A percentile compares a stretch with the other conserved stretches of the same genome.
Evolutionary conservation across 2,113 vertebrate genomes (phyloP).

Genomic region (Fregetta grallaria): DNA sequence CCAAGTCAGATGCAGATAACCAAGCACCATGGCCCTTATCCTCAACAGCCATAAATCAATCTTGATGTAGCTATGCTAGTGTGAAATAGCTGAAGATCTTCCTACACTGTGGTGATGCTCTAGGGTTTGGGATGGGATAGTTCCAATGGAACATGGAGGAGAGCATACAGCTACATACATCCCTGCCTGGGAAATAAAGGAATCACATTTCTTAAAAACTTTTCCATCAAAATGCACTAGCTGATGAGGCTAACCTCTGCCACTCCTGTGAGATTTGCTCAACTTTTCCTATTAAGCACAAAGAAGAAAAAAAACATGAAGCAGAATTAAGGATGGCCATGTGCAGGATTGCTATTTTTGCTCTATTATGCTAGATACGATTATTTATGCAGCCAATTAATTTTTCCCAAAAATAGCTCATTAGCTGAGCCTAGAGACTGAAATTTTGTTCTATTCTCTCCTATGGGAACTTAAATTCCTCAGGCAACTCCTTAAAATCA

Average conservation of each 20-base stretch:
- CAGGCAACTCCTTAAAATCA: not conserved
- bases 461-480: not conserved
- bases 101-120: not conserved
- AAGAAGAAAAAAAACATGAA: not conserved
- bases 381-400: not conserved
- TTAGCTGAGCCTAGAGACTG: not conserved
- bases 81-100: not conserved
- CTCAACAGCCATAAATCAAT: not conserved
- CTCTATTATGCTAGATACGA: not conserved
- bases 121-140: not conserved
- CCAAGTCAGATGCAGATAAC: not conserved
- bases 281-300: not conserved
- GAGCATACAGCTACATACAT: not conserved
- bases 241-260: not conserved
- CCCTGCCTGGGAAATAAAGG: not conserved
- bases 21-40: not conserved
- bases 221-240: not conserved
- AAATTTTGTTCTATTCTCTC: not conserved
- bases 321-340: not conserved
- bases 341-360: not conserved
- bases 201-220: not conserved
- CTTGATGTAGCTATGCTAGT: not conserved
- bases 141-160: not conserved
- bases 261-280: not conserved
- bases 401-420: not conserved